phyloP scores from a whole-genome alignment of 1,140 invertebrate genomes.

The Alviniconcha marisindica region DNA sequence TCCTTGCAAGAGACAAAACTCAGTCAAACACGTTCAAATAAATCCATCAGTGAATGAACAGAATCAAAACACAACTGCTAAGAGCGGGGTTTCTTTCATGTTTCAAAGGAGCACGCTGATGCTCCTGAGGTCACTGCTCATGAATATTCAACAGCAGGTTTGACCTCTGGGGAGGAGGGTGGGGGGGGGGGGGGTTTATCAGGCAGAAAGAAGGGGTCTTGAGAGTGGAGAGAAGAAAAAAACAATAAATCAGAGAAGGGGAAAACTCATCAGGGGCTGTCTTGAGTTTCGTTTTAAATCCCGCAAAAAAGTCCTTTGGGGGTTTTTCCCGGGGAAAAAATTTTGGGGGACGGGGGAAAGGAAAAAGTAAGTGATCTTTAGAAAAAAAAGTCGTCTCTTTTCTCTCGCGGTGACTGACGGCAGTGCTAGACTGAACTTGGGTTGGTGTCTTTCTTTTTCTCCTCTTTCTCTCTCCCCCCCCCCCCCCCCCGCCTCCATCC shows the following conservation, averaged over 20 bases:
- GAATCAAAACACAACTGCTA: slow-evolving; percentile 19
- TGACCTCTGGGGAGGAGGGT: slow-evolving; percentile 19
- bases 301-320: too few relatives aligned
- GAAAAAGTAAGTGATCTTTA: too few relatives aligned
- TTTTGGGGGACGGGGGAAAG: too few relatives aligned
- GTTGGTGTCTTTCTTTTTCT: too few relatives aligned
- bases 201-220: not conserved
- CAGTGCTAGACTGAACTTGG: too few relatives aligned
- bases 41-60: slow-evolving; percentile 29
- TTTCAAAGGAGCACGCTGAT: slow-evolving; percentile 41
- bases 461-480: too few relatives aligned
- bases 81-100: slow-evolving; percentile 34
- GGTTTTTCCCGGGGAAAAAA: too few relatives aligned
- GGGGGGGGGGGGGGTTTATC: slow-evolving; percentile 27
- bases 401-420: too few relatives aligned
- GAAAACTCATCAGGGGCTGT: slow-evolving; percentile 21
- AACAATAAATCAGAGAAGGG: slow-evolving; percentile 15
- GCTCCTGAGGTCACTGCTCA: slow-evolving; percentile 35
- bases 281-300: slow-evolving; percentile 2
- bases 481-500: too few relatives aligned
- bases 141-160: slow-evolving; percentile 38
- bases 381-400: too few relatives aligned
- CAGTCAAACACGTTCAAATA: slow-evolving; percentile 12
- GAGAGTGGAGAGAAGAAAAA: not conserved
- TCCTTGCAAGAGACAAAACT: not conserved